Conservation (phyloP, 2,888 invertebrate species). For the Byasa hedistus region DNA sequence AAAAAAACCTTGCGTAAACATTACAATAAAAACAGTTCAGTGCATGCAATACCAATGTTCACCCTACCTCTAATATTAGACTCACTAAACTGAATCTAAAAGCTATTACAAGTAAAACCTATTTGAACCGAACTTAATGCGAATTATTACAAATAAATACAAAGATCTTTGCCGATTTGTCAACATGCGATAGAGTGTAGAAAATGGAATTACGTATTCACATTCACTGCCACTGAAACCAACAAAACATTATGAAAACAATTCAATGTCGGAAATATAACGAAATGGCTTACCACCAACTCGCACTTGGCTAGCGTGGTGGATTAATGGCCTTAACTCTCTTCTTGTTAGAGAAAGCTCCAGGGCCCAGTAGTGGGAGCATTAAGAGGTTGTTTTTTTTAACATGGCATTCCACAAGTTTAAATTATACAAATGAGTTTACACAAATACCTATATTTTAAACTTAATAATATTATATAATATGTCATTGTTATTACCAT, state of each 20-base stretch:
- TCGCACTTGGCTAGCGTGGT: too few relatives aligned
- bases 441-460: not conserved
- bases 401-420: not conserved
- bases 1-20: slow-evolving; percentile 24
- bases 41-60: slow-evolving; percentile 38
- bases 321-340: too few relatives aligned
- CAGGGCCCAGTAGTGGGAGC: too few relatives aligned
- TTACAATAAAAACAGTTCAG: slow-evolving; percentile 23
- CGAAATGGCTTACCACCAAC: not conserved
- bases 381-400: too few relatives aligned
- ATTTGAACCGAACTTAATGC: slow-evolving; percentile 44
- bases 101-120: slow-evolving; percentile 45
- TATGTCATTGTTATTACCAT: not conserved
- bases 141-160: slow-evolving; percentile 35
- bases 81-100: slow-evolving; percentile 43
- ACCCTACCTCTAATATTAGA: slow-evolving; percentile 51
- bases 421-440: not conserved
- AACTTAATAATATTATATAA: not conserved
- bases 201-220: slow-evolving; percentile 62
- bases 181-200: slow-evolving; percentile 74
- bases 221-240: slow-evolving; percentile 55
- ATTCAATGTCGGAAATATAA: not conserved
- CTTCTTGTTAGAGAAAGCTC: too few relatives aligned
- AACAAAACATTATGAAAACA: slow-evolving; percentile 60
- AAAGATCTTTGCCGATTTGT: slow-evolving; percentile 34